A percentile compares a stretch with the other conserved stretches of the same genome.
phyloP scores from a whole-genome alignment of 1,140 invertebrate species.

The Cherax destructor region DNA sequence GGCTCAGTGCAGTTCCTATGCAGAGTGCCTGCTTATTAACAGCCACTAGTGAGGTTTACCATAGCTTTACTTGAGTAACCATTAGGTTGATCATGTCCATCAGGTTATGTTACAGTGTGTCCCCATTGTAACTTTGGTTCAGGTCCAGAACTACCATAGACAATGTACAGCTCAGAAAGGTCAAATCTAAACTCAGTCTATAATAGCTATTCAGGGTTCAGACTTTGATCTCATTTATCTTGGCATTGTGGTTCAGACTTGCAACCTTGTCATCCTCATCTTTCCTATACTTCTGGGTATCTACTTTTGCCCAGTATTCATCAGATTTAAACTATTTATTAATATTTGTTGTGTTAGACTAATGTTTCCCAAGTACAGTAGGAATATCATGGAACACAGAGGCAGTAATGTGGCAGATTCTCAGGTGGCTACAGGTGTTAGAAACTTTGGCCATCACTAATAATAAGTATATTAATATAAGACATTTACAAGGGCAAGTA shows the following conservation, averaged over 20 bases:
- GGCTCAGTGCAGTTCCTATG: conserved; percentile 63
- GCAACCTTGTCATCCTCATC: conserved; percentile 13
- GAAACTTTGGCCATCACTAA: background rate
- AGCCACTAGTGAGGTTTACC: conserved; percentile 64
- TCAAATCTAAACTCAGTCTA: conserved; percentile 13
- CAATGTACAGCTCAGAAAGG: conserved; percentile 26
- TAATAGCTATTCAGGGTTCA: conserved; percentile 39
- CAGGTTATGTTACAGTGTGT: conserved; percentile 8
- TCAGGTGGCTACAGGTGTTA: conserved; percentile 29
- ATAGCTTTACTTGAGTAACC: conserved; percentile 59
- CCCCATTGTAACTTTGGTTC: conserved; percentile 12
- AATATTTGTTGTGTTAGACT: conserved; percentile 32
- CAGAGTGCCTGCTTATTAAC: conserved; percentile 68
- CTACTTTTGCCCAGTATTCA: conserved; percentile 30
- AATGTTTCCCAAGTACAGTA: conserved; percentile 34
- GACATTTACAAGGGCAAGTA: background rate
- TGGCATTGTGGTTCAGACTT: conserved; percentile 32
- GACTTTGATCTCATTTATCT: conserved; percentile 52
- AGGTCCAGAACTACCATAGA: background rate
- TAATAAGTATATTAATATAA: background rate
- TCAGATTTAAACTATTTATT: conserved; percentile 45
- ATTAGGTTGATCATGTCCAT: conserved; percentile 53
- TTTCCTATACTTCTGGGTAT: conserved; percentile 32
- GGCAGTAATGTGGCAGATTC: conserved; percentile 41
- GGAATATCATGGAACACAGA: conserved; percentile 35